Base-by-base conservation (phyloP, 2,113 vertebrate species). In the Tachycineta bicolor region DNA sequence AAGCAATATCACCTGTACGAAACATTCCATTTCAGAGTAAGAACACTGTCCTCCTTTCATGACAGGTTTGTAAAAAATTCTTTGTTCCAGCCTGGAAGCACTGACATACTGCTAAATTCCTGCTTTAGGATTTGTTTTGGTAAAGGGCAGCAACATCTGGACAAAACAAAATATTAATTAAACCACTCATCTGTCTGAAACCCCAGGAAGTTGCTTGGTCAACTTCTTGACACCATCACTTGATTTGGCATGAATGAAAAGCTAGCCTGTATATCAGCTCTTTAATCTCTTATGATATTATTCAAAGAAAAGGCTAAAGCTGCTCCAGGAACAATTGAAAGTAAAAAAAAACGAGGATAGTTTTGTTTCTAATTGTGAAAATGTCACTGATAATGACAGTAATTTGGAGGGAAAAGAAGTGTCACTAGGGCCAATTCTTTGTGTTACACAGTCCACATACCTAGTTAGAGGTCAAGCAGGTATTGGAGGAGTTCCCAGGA, bases 291-390 rank as follows among this genome's bases (percentile, higher is more conserved):
- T 37, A 34, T 10, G 68, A 47, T 55, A 60, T 43, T 77, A 44
- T 33, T 47, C 73, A 89, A 89, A 93, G 6, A 82, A 70, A 11
- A 76, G 33, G 29, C 10, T 60, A 64, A 83, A 73, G 49, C 33
- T 73, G 34, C 58, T 93, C 21, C 76, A 80, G 49, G 16, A 89
- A 93, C 29, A 80, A 90, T 2, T 55, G 28, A 15, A 89, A 84
- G 39, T 23, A 41, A 67, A 89, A 37, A 37, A 53, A 21, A 44
- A 37, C 0, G 0, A 93, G 14, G 22, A 91, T 34, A 2, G 43
- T 52, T 91, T 37, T 58, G 33, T 53, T 91, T 83, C 56, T 94
- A 74, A 70, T 67, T 81, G 47, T 67, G 77, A 91, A 96, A 96
- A 91, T 67, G 39, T 69, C 37, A 83, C 62, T 53, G 41, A 60